These are phyloP conservation scores for Peromyscus maniculatus DNA, from an alignment of 2,113 vertebrate species.

Conservation along the genomic window DNA sequence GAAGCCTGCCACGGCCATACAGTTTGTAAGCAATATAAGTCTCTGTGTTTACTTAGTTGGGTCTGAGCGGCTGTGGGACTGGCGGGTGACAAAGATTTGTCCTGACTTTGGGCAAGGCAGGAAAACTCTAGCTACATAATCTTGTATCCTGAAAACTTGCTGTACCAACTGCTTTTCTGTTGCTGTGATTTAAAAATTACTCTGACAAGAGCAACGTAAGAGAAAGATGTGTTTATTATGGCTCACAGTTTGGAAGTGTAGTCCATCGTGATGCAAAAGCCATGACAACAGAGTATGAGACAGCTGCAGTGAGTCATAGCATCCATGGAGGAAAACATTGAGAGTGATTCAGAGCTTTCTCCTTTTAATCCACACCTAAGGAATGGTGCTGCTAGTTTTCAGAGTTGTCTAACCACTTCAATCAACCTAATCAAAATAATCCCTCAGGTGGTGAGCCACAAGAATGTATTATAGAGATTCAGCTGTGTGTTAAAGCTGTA, in stretches of 20 bases:
- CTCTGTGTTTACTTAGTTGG: too few relatives aligned
- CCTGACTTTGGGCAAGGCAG: too few relatives aligned
- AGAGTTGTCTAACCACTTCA: not conserved
- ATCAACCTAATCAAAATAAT: not conserved
- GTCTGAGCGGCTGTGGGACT: too few relatives aligned
- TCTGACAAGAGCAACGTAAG: not conserved
- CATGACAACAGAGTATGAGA: not conserved
- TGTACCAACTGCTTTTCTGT: not conserved
- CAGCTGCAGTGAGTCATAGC: not conserved
- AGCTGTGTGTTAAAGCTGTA: too few relatives aligned
- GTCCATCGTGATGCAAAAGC: not conserved
- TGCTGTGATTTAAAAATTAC: not conserved
- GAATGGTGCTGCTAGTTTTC: not conserved
- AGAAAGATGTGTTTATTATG: not conserved
- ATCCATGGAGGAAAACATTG: not conserved
- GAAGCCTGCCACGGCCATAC: too few relatives aligned
- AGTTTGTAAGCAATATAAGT: too few relatives aligned
- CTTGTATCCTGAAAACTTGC: not conserved
- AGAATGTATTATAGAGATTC: too few relatives aligned
- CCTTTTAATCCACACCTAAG: too few relatives aligned
- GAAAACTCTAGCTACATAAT: not conserved
- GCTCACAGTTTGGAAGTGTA: not conserved
- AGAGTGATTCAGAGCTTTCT: not conserved
- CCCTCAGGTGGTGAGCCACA: not conserved
- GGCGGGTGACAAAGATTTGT: too few relatives aligned